phyloP scores from a whole-genome alignment of 2,888 invertebrate species.

The Rhagium mordax region DNA sequence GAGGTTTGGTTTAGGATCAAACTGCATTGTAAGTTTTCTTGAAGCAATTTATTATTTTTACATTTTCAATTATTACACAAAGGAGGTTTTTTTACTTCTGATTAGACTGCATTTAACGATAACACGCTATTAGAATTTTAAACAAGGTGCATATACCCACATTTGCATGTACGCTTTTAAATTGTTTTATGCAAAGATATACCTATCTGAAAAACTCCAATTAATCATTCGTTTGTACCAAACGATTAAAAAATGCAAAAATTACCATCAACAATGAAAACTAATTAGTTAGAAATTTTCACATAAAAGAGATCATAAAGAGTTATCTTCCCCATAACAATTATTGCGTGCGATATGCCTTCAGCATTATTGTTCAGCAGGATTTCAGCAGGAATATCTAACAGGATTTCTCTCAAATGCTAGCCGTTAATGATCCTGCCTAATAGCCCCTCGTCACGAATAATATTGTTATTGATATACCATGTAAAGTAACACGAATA shows the following conservation, averaged over 20 bases:
- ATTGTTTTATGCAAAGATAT: not conserved
- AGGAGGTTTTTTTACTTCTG: too few relatives aligned
- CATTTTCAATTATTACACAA: too few relatives aligned
- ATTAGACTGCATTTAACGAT: too few relatives aligned
- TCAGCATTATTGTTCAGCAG: conserved; percentile 50
- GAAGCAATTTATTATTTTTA: too few relatives aligned
- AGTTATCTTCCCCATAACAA: conserved; percentile 53
- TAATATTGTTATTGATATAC: conserved; percentile 57
- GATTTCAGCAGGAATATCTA: conserved; percentile 29
- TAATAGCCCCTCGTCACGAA: conserved; percentile 60
- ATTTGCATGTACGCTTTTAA: not conserved
- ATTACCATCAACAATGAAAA: not conserved
- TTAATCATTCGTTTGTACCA: not conserved
- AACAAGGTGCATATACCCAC: too few relatives aligned
- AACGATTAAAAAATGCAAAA: not conserved
- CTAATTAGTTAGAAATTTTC: conserved; percentile 1
- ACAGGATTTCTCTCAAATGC: conserved; percentile 55
- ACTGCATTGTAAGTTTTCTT: too few relatives aligned
- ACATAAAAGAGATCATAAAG: conserved; percentile 44
- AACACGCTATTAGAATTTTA: too few relatives aligned
- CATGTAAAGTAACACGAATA: conserved; percentile 32
- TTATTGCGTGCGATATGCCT: conserved; percentile 56
- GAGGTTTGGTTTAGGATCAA: too few relatives aligned
- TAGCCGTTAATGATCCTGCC: conserved; percentile 55
- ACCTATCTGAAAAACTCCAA: not conserved